Percentiles rank a stretch among this genome's conserved stretches.
These are phyloP conservation scores for Nomada lathburiana DNA, from an alignment of 2,888 invertebrate species.

Conservation along the genomic window DNA sequence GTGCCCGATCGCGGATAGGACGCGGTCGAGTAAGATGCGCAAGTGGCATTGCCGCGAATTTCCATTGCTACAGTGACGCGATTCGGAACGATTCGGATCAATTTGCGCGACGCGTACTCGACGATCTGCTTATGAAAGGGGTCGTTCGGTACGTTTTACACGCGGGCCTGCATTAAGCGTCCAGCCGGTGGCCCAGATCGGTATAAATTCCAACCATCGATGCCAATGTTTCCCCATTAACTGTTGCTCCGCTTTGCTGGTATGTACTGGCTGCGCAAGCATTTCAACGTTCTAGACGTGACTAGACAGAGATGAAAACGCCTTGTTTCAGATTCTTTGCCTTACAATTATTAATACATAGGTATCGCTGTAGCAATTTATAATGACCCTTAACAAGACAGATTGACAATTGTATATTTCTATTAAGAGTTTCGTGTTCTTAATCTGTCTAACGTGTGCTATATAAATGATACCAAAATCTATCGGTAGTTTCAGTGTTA, in stretches of 20 bases:
- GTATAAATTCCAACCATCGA: constrained; percentile 40
- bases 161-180: constrained; percentile 37
- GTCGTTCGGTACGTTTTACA: constrained; percentile 44
- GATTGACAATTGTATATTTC: too few relatives aligned
- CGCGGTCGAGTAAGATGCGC: neutral
- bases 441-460: too few relatives aligned
- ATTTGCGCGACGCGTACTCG: constrained; percentile 50
- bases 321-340: too few relatives aligned
- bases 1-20: neutral
- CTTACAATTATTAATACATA: too few relatives aligned
- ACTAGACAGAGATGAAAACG: too few relatives aligned
- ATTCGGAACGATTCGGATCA: constrained; percentile 48
- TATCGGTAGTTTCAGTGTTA: too few relatives aligned
- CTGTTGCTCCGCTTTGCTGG: neutral
- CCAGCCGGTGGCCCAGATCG: constrained; percentile 48
- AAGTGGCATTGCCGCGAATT: constrained; percentile 20
- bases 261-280: neutral
- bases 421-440: too few relatives aligned
- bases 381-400: too few relatives aligned
- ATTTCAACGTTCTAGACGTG: neutral
- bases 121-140: constrained; percentile 31
- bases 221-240: constrained; percentile 19
- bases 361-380: too few relatives aligned
- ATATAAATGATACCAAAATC: too few relatives aligned
- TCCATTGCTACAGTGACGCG: constrained; percentile 34